A percentile compares a stretch with the other conserved stretches of the same genome.
Evolutionary conservation across 1,140 invertebrate species (phyloP).

Genomic region (Heliothis virescens): DNA sequence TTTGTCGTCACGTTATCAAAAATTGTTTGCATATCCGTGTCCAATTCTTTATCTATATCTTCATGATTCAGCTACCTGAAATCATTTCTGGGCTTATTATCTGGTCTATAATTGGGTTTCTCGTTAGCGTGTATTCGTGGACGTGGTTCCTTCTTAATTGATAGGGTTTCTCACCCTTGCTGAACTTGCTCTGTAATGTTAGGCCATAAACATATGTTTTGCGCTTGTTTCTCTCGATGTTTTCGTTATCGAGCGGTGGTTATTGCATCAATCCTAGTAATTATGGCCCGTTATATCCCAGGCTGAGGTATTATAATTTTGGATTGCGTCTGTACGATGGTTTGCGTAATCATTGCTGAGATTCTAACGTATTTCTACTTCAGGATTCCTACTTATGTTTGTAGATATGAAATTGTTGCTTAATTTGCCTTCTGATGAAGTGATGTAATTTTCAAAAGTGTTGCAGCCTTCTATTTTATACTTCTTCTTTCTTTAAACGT

Average conservation of each 20-base stretch:
- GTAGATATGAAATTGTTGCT: neutral
- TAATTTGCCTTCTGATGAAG: neutral
- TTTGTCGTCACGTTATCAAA: too few species aligned
- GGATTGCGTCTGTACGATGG: conserved; percentile 21
- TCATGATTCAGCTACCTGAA: conserved; percentile 1
- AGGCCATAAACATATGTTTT: conserved; percentile 33
- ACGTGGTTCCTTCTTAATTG: conserved; percentile 47
- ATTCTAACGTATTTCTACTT: neutral
- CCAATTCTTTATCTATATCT: too few species aligned
- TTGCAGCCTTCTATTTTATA: neutral
- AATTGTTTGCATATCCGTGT: too few species aligned
- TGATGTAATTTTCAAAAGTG: conserved; percentile 2
- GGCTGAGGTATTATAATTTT: conserved; percentile 36
- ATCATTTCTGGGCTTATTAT: conserved; percentile 28
- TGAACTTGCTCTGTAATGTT: conserved; percentile 10
- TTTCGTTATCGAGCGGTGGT: conserved; percentile 23
- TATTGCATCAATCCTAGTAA: conserved; percentile 44
- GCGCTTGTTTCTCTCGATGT: conserved; percentile 15
- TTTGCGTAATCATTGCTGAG: conserved; percentile 9
- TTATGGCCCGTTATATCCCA: conserved; percentile 36
- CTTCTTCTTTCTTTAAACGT: too few species aligned
- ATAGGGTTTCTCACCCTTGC: conserved; percentile 21
- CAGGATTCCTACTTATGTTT: neutral
- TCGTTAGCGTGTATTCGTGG: conserved; percentile 23
- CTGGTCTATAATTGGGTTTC: conserved; percentile 31